A percentile compares a stretch with the other conserved stretches of the same genome.
Conservation (phyloP, 2,888 invertebrate species). For the Xestobium rufovillosum region DNA sequence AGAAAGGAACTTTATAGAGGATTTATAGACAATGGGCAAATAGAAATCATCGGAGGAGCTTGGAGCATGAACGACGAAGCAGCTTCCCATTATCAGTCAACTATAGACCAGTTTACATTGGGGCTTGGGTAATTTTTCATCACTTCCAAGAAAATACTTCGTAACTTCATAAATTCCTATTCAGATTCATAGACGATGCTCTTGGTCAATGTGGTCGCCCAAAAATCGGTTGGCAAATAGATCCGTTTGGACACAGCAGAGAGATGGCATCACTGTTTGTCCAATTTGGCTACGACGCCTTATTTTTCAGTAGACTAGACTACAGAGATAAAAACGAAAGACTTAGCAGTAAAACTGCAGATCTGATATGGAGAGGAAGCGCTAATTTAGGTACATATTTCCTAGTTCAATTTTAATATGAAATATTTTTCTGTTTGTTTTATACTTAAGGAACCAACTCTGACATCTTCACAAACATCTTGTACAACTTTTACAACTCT, state of each 20-base stretch:
- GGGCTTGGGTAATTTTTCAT: conserved; percentile 60
- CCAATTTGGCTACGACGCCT: conserved; percentile 77
- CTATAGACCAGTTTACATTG: conserved; percentile 64
- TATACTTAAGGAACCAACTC: conserved; percentile 51
- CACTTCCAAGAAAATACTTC: too few relatives aligned
- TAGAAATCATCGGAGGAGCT: conserved; percentile 55
- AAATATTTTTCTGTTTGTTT: too few relatives aligned
- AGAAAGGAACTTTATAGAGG: conserved; percentile 48
- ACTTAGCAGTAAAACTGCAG: conserved; percentile 52
- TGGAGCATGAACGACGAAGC: conserved; percentile 60
- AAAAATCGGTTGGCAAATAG: conserved; percentile 73
- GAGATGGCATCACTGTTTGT: conserved; percentile 70
- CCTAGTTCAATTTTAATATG: too few relatives aligned
- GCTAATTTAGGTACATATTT: conserved; percentile 59
- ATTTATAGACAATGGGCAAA: conserved; percentile 52
- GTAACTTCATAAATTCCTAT: too few relatives aligned
- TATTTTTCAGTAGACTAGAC: conserved; percentile 76
- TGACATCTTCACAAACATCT: conserved; percentile 49
- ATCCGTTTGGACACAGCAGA: conserved; percentile 74
- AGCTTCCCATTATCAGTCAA: conserved; percentile 58
- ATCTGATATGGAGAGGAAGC: conserved; percentile 73
- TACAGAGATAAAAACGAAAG: conserved; percentile 66
- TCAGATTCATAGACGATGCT: conserved; percentile 56
- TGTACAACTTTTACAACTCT: conserved; percentile 75
- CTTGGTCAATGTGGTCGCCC: conserved; percentile 67